Evolutionary conservation across 92 coral and sea anemone genomes (phyloP).

Genomic region (Desmophyllum pertusum): DNA sequence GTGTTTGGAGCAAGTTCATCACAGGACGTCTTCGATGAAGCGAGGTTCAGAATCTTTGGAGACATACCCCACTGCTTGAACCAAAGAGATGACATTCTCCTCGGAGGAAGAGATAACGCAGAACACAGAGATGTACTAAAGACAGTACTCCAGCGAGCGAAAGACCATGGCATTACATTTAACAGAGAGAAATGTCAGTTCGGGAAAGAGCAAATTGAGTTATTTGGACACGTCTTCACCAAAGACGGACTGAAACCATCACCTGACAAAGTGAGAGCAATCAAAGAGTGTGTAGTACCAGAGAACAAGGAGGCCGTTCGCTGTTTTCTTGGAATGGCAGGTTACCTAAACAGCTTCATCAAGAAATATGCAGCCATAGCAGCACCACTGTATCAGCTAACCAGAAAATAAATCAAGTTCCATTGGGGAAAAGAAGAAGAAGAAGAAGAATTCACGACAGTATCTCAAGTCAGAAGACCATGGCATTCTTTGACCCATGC

Average conservation of each 20-base stretch:
- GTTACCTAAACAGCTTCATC: slow-evolving; percentile 62
- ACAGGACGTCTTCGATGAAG: too few species aligned
- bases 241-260: slow-evolving; percentile 57
- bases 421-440: slow-evolving; percentile 45
- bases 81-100: slow-evolving; percentile 49
- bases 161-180: too few species aligned
- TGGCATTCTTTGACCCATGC: slow-evolving; percentile 47
- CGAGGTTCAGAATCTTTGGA: too few species aligned
- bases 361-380: slow-evolving; percentile 57
- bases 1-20: too few species aligned
- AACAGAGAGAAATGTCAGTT: slow-evolving; percentile 51
- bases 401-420: slow-evolving; percentile 53
- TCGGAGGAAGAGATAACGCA: slow-evolving; percentile 34
- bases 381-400: slow-evolving; percentile 48
- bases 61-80: too few species aligned
- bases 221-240: slow-evolving; percentile 57
- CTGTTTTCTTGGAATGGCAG: slow-evolving; percentile 73
- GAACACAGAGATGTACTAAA: slow-evolving; percentile 42
- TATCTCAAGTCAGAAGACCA: slow-evolving; percentile 46
- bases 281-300: slow-evolving; percentile 63
- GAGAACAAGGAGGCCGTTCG: slow-evolving; percentile 64
- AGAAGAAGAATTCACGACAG: slow-evolving; percentile 52
- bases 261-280: slow-evolving; percentile 63
- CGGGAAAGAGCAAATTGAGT: slow-evolving; percentile 41
- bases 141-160: slow-evolving; percentile 52